These are phyloP conservation scores for Phylloscopus collybita DNA, from an alignment of 2,797 vertebrate species.

Conservation along the genomic window DNA sequence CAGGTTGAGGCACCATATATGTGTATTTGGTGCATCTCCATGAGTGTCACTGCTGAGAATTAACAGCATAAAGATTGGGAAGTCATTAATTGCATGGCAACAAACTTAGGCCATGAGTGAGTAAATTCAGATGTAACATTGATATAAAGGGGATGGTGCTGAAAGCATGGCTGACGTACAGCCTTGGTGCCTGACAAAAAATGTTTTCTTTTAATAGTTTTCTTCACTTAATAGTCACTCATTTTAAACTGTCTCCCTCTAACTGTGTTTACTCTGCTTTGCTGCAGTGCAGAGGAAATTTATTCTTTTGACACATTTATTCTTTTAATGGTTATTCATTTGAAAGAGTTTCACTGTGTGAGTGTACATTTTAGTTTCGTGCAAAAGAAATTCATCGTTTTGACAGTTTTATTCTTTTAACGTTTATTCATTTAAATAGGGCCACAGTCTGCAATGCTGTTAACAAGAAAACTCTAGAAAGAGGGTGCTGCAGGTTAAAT, in stretches of 20 bases:
- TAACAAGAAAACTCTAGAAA: constrained; percentile 28
- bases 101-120: constrained; percentile 48
- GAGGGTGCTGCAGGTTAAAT: not conserved
- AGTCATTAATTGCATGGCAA: constrained; percentile 49
- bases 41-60: constrained; percentile 44
- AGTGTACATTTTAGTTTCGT: constrained; percentile 60
- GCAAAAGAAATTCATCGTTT: constrained; percentile 39
- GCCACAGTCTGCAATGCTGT: not conserved
- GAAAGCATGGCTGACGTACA: constrained; percentile 29
- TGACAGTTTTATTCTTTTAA: constrained; percentile 59
- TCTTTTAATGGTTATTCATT: constrained; percentile 72
- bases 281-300: constrained; percentile 60
- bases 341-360: constrained; percentile 35
- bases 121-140: constrained; percentile 54
- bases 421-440: constrained; percentile 45
- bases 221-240: constrained; percentile 55
- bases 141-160: constrained; percentile 19
- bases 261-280: constrained; percentile 8
- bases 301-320: constrained; percentile 73
- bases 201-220: constrained; percentile 66
- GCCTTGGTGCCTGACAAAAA: constrained; percentile 19
- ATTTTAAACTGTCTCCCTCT: constrained; percentile 56
- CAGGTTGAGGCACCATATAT: not conserved
- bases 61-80: constrained; percentile 53
- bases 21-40: not conserved